phyloP scores from a whole-genome alignment of 1,140 invertebrate genomes.

The Drosophila kohkoa region DNA sequence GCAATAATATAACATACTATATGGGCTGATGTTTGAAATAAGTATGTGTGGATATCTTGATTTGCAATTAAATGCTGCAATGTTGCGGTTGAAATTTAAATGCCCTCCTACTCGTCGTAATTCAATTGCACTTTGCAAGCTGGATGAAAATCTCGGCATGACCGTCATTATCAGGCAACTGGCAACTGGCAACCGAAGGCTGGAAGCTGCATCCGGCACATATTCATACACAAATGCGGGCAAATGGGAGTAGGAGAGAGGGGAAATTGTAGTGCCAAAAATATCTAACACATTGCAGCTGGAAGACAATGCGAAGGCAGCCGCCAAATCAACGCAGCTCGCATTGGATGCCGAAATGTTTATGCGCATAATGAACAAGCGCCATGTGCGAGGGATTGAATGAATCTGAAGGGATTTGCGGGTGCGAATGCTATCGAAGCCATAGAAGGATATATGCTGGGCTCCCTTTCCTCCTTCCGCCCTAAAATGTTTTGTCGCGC shows the following conservation, averaged over 20 bases:
- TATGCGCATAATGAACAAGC: constrained; percentile 81
- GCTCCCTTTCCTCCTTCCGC: constrained; percentile 18
- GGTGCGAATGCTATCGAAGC: constrained; percentile 19
- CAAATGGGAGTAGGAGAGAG: background rate
- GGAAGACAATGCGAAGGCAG: constrained; percentile 76
- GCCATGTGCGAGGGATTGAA: constrained; percentile 38
- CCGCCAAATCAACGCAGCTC: constrained; percentile 55
- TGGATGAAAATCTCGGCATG: constrained; percentile 51
- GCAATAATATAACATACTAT: background rate
- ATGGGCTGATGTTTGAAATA: background rate
- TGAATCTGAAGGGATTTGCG: constrained; percentile 1
- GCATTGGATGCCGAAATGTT: constrained; percentile 76
- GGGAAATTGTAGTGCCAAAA: constrained; percentile 17
- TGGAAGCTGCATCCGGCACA: constrained; percentile 64
- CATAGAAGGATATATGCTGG: constrained; percentile 28
- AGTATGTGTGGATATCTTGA: constrained; percentile 8
- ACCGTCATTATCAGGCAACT: constrained; percentile 63
- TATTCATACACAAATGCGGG: constrained; percentile 59
- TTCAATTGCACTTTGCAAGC: constrained; percentile 51
- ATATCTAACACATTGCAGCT: constrained; percentile 77
- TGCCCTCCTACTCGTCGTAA: constrained; percentile 11
- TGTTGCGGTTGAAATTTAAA: constrained; percentile 11
- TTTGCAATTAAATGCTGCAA: background rate
- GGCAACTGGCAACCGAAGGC: constrained; percentile 50
- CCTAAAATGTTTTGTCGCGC: constrained; percentile 61